Percentiles rank a stretch among this genome's conserved stretches.
Conservation (phyloP, 2,113 vertebrate genomes). For the Bubo scandiacus region DNA sequence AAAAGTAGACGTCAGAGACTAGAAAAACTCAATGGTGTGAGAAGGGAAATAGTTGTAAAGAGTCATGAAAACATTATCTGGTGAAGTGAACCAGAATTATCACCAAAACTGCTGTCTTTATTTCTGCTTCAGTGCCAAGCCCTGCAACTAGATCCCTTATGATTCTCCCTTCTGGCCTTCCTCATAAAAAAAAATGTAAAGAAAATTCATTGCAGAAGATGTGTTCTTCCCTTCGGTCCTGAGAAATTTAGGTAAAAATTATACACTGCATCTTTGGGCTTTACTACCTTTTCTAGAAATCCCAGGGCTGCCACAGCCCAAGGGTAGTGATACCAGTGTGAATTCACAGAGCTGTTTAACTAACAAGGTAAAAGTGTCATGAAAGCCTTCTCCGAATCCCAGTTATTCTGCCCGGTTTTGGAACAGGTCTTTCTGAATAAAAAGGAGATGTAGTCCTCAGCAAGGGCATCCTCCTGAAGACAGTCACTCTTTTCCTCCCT, state of each 20-base stretch:
- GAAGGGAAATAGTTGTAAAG: slow-evolving; percentile 15
- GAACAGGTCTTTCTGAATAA: not conserved
- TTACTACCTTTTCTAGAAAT: not conserved
- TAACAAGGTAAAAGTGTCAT: not conserved
- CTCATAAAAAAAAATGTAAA: not conserved
- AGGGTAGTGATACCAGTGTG: not conserved
- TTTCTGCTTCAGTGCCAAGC: not conserved
- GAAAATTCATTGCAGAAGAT: not conserved
- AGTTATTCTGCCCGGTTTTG: not conserved
- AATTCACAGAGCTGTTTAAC: not conserved
- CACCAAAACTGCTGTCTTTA: not conserved
- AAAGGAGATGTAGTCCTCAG: not conserved
- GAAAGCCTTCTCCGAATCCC: not conserved
- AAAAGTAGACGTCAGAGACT: not conserved
- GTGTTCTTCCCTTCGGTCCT: not conserved
- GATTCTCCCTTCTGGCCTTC: not conserved
- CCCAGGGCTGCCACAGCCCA: not conserved
- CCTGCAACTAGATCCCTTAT: not conserved
- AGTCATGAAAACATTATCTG: slow-evolving; percentile 14
- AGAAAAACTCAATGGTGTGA: not conserved
- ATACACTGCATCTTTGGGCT: not conserved
- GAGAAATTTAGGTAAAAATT: not conserved
- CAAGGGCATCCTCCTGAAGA: not conserved
- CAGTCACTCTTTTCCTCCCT: not conserved
- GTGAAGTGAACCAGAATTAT: slow-evolving; percentile 29